These are phyloP conservation scores for Dendrophyllia cribrosa DNA, from an alignment of 64 coral and sea anemone species.

Conservation along the genomic window DNA sequence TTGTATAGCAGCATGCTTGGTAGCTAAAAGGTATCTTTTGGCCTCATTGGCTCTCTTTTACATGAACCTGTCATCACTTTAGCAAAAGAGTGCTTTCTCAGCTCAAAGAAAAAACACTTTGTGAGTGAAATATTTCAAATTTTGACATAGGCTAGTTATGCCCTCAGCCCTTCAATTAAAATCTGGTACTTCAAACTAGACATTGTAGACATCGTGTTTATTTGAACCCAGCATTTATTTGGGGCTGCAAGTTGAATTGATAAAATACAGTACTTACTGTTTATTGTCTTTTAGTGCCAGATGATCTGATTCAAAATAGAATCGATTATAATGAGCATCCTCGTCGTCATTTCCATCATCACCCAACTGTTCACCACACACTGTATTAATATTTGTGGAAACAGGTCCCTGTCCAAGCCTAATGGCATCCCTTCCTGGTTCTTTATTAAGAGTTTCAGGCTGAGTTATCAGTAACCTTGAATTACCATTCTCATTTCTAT, in stretches of 20 bases:
- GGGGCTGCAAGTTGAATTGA: neutral
- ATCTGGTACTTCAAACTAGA: too few relatives aligned
- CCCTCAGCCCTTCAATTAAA: too few relatives aligned
- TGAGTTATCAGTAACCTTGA: neutral
- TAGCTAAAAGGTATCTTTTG: too few relatives aligned
- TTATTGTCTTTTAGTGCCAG: slow-evolving; percentile 93
- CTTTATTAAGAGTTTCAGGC: neutral
- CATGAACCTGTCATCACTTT: too few relatives aligned
- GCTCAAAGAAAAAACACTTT: too few relatives aligned
- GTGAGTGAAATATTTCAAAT: too few relatives aligned
- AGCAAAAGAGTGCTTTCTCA: too few relatives aligned
- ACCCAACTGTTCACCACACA: neutral
- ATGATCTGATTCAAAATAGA: slow-evolving; percentile 98
- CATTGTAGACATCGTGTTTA: too few relatives aligned
- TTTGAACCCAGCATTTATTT: neutral
- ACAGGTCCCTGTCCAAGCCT: neutral
- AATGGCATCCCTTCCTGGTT: neutral
- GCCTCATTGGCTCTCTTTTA: too few relatives aligned
- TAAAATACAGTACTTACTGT: slow-evolving; percentile 77
- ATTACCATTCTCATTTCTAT: neutral
- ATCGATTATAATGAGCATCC: slow-evolving; percentile 72
- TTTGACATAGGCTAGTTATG: too few relatives aligned
- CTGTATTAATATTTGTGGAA: neutral
- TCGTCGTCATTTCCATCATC: slow-evolving; percentile 68
- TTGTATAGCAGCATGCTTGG: too few relatives aligned